phyloP scores from a whole-genome alignment of 2,888 invertebrate species.

The Ennomos erosarius region DNA sequence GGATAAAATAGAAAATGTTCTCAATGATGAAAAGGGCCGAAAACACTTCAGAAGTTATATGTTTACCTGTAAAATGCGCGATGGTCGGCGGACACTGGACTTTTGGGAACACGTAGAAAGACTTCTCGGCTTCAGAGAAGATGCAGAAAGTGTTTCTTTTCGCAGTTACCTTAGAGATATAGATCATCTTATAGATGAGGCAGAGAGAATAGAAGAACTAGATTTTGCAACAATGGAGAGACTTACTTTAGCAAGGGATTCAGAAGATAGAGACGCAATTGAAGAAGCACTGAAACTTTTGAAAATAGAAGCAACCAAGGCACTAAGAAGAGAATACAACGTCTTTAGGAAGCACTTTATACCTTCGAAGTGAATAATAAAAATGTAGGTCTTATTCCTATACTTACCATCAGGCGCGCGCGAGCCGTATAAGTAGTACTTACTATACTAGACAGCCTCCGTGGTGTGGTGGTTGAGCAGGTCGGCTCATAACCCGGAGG shows the following conservation, averaged over 20 bases:
- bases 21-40: conserved; percentile 77
- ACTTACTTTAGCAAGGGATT: conserved; percentile 62
- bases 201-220: conserved; percentile 73
- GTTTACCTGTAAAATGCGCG: conserved; percentile 71
- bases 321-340: conserved; percentile 70
- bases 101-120: conserved; percentile 76
- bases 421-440: too few relatives aligned
- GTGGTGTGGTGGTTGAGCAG: too few relatives aligned
- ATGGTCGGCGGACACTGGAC: conserved; percentile 68
- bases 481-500: too few relatives aligned
- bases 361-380: conserved; percentile 26
- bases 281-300: conserved; percentile 63
- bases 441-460: too few relatives aligned
- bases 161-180: conserved; percentile 63
- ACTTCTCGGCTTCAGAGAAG: conserved; percentile 64
- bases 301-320: conserved; percentile 72
- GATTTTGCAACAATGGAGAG: conserved; percentile 77
- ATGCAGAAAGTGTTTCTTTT: conserved; percentile 62
- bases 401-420: too few relatives aligned
- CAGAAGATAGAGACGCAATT: conserved; percentile 67
- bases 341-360: conserved; percentile 70
- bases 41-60: conserved; percentile 78
- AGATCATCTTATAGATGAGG: conserved; percentile 67
- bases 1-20: conserved; percentile 80
- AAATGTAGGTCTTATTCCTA: too few relatives aligned